These are phyloP conservation scores for Ganaspis brasiliensis DNA, from an alignment of 2,888 invertebrate species.

Conservation along the genomic window DNA sequence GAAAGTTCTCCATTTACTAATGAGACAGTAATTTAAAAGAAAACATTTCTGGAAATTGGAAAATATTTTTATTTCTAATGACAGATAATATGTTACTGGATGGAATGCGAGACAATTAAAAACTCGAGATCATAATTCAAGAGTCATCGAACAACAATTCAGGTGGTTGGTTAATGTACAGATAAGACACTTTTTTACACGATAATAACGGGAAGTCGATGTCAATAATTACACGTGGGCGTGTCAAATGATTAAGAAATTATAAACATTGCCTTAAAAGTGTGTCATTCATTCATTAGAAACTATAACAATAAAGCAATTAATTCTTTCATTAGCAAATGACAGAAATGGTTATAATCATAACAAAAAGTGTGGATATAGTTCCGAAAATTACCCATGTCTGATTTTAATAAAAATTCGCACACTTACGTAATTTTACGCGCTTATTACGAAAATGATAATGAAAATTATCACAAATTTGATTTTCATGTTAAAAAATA, in stretches of 20 bases:
- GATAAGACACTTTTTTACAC: conserved; percentile 57
- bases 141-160: not conserved
- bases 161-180: conserved; percentile 51
- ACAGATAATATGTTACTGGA: not conserved
- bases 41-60: not conserved
- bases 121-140: not conserved
- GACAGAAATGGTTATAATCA: no score
- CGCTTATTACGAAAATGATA: no score
- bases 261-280: not conserved
- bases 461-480: no score
- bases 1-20: no score
- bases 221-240: conserved; percentile 50
- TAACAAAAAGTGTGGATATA: no score
- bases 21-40: no score
- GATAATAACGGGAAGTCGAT: conserved; percentile 63
- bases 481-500: no score
- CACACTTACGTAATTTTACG: no score
- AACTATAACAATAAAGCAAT: no score
- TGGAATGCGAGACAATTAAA: conserved; percentile 2
- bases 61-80: not conserved
- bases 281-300: not conserved
- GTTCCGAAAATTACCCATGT: no score
- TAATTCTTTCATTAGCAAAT: no score
- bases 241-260: conserved; percentile 55
- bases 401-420: no score